Percentiles rank a stretch among this genome's conserved stretches.
Evolutionary conservation across 1,140 invertebrate genomes (phyloP).

Genomic region (Drosophila melanogaster): Release_6_plus_ISO1_MT NT_037436.4:14377501-14378000

Average conservation of each 20-base stretch:
- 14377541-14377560: background rate
- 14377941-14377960: background rate
- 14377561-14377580: constrained; percentile 46
- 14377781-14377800: constrained; percentile 5
- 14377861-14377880: too few species aligned
- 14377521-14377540: constrained; percentile 4
- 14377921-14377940: background rate
- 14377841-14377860: too few species aligned
- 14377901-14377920: too few species aligned
- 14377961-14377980: background rate
- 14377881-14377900: too few species aligned
- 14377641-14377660: constrained; percentile 22
- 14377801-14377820: constrained; percentile 6
- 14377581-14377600: constrained; percentile 40
- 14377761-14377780: constrained; percentile 38
- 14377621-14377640: constrained; percentile 37
- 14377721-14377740: constrained; percentile 2
- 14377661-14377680: constrained; percentile 21
- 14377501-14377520: constrained; percentile 79
- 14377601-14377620: constrained; percentile 53
- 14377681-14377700: constrained; percentile 58
- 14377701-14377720: constrained; percentile 57
- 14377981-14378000: constrained; percentile 3
- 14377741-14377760: background rate
- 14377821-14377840: too few species aligned